phyloP scores from a whole-genome alignment of 2,888 invertebrate genomes.

The Rutpela maculata region DNA sequence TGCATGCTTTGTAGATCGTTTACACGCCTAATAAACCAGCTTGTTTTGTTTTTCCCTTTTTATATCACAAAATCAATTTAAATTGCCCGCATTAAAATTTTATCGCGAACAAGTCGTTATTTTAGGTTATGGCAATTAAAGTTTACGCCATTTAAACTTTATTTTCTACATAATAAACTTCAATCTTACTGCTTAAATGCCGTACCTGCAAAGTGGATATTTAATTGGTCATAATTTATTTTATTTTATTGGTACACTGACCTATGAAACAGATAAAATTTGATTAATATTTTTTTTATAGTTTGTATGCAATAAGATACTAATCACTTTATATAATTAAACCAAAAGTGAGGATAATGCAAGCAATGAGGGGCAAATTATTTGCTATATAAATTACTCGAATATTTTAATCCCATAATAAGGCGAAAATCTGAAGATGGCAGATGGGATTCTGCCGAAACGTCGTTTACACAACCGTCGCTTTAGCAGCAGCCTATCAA shows the following conservation, averaged over 20 bases:
- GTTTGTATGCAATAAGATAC: no score
- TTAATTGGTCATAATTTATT: neutral
- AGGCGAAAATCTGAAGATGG: no score
- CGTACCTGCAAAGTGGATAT: neutral
- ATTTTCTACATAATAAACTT: slow-evolving; percentile 13
- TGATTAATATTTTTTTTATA: no score
- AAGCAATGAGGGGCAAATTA: no score
- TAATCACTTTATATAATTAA: no score
- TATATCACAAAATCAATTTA: slow-evolving; percentile 44
- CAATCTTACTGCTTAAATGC: neutral
- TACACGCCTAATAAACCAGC: slow-evolving; percentile 48
- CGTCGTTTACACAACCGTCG: no score
- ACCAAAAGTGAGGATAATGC: no score
- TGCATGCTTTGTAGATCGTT: slow-evolving; percentile 51
- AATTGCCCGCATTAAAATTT: slow-evolving; percentile 48
- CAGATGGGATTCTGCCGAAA: no score
- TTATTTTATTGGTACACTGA: neutral
- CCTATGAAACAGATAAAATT: neutral
- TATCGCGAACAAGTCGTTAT: slow-evolving; percentile 46
- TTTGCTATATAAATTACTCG: no score
- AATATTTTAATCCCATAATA: no score
- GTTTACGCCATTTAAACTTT: slow-evolving; percentile 24
- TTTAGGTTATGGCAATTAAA: slow-evolving; percentile 3
- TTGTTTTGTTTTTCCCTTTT: slow-evolving; percentile 42
- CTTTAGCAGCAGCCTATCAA: no score